Percentiles rank a stretch among this genome's conserved stretches.
These are phyloP conservation scores for Drepanosiphum platanoidis DNA, from an alignment of 2,888 invertebrate species.

Conservation along the genomic window DNA sequence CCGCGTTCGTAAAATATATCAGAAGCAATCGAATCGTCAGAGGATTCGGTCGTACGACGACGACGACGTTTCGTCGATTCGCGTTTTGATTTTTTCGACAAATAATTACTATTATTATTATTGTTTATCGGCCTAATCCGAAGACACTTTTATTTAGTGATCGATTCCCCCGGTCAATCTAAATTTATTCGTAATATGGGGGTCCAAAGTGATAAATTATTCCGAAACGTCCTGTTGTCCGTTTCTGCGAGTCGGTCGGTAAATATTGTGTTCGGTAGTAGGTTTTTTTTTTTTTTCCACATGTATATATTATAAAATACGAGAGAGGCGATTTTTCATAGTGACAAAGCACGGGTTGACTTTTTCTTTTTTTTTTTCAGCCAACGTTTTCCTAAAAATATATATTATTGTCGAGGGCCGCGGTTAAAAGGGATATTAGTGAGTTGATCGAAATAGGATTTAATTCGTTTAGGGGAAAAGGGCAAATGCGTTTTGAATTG, in stretches of 20 bases:
- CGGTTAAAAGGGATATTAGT: background rate
- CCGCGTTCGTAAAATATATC: no score
- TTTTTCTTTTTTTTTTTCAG: background rate
- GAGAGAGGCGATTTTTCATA: background rate
- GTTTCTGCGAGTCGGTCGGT: background rate
- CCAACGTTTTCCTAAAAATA: background rate
- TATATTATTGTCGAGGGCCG: background rate
- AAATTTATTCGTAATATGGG: background rate
- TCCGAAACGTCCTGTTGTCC: background rate
- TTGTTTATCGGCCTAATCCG: background rate
- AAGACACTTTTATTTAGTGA: background rate
- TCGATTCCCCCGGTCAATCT: background rate
- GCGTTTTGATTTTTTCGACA: no score
- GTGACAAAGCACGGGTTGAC: background rate
- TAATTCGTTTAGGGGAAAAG: no score
- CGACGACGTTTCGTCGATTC: no score
- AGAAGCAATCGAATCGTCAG: no score
- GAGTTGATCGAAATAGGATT: no score
- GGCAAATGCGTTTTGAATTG: no score
- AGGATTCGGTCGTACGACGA: no score
- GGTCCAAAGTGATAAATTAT: background rate
- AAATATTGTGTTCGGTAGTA: background rate
- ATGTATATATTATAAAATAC: no score
- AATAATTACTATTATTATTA: no score
- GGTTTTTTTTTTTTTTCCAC: background rate